These are phyloP conservation scores for Trisateles emortualis DNA, from an alignment of 2,888 invertebrate genomes.

Conservation along the genomic window DNA sequence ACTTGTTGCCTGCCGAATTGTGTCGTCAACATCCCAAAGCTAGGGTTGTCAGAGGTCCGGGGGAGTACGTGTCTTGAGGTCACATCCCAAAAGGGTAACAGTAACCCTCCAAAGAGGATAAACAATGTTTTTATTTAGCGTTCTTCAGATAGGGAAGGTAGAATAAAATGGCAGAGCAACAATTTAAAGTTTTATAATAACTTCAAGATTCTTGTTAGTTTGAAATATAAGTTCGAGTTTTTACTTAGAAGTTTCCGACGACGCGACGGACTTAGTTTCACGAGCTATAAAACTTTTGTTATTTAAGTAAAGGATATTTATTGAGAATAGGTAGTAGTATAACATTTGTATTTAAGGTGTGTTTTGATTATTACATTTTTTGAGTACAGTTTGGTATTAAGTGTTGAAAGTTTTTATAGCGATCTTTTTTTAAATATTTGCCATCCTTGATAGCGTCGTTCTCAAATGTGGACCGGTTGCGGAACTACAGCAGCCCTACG, in stretches of 20 bases:
- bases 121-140: neutral
- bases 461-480: slow-evolving; percentile 1
- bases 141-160: neutral
- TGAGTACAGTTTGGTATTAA: too few species aligned
- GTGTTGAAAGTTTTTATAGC: too few species aligned
- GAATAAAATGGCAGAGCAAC: neutral
- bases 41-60: slow-evolving; percentile 43
- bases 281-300: too few species aligned
- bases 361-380: too few species aligned
- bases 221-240: too few species aligned
- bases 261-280: too few species aligned
- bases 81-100: neutral
- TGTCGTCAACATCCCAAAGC: slow-evolving; percentile 45
- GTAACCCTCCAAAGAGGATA: neutral
- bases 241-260: too few species aligned
- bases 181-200: neutral
- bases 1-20: slow-evolving; percentile 51
- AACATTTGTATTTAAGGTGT: too few species aligned
- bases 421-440: neutral
- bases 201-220: neutral
- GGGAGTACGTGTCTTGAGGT: slow-evolving; percentile 6
- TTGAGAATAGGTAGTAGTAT: too few species aligned
- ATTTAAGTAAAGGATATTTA: too few species aligned
- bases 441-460: neutral
- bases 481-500: slow-evolving; percentile 23